Percentiles rank a stretch among this genome's conserved stretches.
Evolutionary conservation across 2,113 vertebrate genomes (phyloP).

Genomic region (Antigone vipio): DNA sequence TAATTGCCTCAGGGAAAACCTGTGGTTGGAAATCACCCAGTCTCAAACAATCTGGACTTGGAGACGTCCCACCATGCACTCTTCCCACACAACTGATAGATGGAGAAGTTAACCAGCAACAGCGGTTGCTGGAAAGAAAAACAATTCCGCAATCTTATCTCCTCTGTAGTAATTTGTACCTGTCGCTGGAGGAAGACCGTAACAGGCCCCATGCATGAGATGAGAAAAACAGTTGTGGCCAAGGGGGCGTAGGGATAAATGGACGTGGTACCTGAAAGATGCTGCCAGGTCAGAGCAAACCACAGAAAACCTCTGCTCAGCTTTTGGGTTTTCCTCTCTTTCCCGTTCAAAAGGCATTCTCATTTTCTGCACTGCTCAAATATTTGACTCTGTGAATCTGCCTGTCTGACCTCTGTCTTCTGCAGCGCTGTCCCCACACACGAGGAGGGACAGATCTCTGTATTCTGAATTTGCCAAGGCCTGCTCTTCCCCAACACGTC

Average conservation of each 20-base stretch:
- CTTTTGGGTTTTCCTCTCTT: not conserved
- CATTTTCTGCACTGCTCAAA: not conserved
- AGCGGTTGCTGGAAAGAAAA: conserved; percentile 10
- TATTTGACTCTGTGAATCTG: not conserved
- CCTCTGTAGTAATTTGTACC: conserved; percentile 9
- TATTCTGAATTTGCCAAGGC: not conserved
- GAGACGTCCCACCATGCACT: not conserved
- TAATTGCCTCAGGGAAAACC: not conserved
- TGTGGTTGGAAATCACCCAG: not conserved
- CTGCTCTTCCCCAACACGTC: not conserved
- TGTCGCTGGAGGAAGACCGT: not conserved
- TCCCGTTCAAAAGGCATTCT: not conserved
- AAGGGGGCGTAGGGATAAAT: not conserved
- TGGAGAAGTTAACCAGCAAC: not conserved
- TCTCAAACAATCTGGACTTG: not conserved
- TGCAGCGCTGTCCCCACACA: rapidly evolving
- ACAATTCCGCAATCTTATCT: conserved; percentile 24
- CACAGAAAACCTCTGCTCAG: not conserved
- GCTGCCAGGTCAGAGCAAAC: not conserved
- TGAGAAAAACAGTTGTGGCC: not conserved
- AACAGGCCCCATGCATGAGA: not conserved
- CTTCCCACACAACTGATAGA: not conserved
- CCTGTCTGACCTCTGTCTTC: not conserved
- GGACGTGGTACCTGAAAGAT: rapidly evolving
- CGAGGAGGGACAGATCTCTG: rapidly evolving